Percentiles rank a stretch among this genome's conserved stretches.
phyloP scores from a whole-genome alignment of 2,797 vertebrate species.

The Spatula versicolor region DNA sequence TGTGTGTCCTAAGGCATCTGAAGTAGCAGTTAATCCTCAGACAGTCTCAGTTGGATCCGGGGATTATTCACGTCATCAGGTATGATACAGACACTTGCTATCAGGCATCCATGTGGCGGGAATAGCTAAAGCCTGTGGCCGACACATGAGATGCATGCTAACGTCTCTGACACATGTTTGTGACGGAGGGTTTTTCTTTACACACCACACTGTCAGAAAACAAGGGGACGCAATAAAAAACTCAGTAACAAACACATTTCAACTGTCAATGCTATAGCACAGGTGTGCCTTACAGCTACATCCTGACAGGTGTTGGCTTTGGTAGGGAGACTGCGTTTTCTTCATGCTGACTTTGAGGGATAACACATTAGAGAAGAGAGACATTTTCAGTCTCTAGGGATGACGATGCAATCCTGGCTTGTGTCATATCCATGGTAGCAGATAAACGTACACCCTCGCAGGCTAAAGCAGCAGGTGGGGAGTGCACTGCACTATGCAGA shows the following conservation, averaged over 20 bases:
- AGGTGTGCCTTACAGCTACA: rapidly evolving
- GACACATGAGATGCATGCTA: rapidly evolving
- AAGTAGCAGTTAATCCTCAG: neutral
- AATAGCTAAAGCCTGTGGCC: neutral
- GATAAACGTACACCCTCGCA: constrained; percentile 36
- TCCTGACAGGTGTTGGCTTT: neutral
- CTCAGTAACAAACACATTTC: neutral
- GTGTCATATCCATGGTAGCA: neutral
- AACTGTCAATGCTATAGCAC: neutral
- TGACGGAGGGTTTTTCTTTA: neutral
- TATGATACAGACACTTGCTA: neutral
- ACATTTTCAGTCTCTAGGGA: neutral
- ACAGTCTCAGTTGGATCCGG: neutral
- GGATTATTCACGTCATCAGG: neutral
- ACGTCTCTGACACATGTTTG: neutral
- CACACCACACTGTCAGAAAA: neutral
- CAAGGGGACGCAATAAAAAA: neutral
- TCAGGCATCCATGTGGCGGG: neutral
- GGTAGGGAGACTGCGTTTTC: neutral
- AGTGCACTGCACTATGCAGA: neutral
- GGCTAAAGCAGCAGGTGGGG: neutral
- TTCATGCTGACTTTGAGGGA: neutral
- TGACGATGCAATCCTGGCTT: neutral
- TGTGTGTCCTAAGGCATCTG: neutral
- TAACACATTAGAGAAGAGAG: constrained; percentile 22